phyloP scores from a whole-genome alignment of 2,797 vertebrate species.

The Muscicapa striata region DNA sequence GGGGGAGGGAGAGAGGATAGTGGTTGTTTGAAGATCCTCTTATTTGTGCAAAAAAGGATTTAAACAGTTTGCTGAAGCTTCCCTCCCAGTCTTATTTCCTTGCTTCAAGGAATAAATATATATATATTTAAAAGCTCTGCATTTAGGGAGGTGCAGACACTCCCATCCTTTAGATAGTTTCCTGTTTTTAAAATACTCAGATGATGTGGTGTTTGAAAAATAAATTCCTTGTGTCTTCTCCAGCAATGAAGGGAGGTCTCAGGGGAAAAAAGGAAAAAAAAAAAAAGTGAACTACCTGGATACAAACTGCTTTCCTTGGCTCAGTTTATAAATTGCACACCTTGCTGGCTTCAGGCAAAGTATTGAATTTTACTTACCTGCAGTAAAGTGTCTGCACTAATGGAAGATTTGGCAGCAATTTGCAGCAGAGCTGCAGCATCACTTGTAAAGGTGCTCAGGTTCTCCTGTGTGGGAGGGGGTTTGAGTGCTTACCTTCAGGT shows the following conservation, averaged over 20 bases:
- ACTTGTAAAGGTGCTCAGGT: accelerated
- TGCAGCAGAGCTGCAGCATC: background rate
- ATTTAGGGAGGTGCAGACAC: background rate
- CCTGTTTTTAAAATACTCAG: background rate
- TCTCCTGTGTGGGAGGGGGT: background rate
- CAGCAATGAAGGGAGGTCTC: background rate
- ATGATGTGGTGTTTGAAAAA: background rate
- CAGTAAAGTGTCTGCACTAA: background rate
- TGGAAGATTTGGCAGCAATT: background rate
- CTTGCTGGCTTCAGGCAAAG: background rate
- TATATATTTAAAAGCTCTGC: background rate
- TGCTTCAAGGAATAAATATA: background rate
- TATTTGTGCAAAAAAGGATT: background rate
- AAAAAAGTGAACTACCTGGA: background rate
- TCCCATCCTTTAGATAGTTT: background rate
- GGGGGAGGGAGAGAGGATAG: background rate
- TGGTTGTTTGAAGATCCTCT: background rate
- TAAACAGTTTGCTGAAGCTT: background rate
- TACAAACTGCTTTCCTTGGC: background rate
- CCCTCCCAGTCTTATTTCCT: background rate
- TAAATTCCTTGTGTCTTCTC: background rate
- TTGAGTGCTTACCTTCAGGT: background rate
- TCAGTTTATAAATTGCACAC: background rate
- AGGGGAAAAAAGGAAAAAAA: background rate
- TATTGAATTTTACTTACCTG: background rate